Evolutionary conservation across 1,140 invertebrate species (phyloP).

Genomic region (Drosophila ercepeae): DNA sequence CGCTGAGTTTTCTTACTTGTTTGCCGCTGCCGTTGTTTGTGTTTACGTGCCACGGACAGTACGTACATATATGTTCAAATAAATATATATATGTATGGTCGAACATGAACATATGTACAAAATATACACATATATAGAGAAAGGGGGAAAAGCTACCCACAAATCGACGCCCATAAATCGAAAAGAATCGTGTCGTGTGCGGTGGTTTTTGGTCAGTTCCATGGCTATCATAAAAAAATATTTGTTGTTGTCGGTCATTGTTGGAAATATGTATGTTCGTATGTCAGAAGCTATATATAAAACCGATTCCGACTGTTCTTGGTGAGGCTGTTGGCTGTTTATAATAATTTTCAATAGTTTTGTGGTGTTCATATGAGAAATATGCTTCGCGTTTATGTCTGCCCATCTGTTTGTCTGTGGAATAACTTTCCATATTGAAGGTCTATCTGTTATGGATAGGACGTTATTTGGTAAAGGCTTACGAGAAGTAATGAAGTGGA

Average conservation of each 20-base stretch:
- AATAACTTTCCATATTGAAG: slow-evolving; percentile 25
- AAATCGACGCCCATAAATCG: slow-evolving; percentile 69
- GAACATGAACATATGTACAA: neutral
- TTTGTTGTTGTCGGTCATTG: slow-evolving; percentile 11
- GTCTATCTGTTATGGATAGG: neutral
- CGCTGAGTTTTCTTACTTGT: slow-evolving; percentile 41
- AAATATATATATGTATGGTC: neutral
- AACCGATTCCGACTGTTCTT: slow-evolving; percentile 11
- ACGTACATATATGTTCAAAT: slow-evolving; percentile 5
- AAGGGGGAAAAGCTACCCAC: slow-evolving; percentile 20
- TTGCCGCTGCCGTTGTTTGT: slow-evolving; percentile 30
- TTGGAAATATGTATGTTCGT: slow-evolving; percentile 2
- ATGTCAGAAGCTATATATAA: slow-evolving; percentile 1
- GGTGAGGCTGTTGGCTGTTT: slow-evolving; percentile 56
- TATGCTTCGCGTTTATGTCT: slow-evolving; percentile 51
- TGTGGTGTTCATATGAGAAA: slow-evolving; percentile 70
- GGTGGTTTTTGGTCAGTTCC: slow-evolving; percentile 37
- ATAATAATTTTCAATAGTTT: slow-evolving; percentile 78
- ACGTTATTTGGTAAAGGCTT: neutral
- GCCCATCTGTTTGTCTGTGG: slow-evolving; percentile 2
- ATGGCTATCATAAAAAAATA: slow-evolving; percentile 51
- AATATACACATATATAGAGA: neutral
- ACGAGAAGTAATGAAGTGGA: neutral
- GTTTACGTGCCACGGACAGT: neutral
- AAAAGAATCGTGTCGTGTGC: slow-evolving; percentile 30